Percentiles rank a stretch among this genome's conserved stretches.
Conservation (phyloP, 2,797 vertebrate species). For the Distichodus sexfasciatus region DNA sequence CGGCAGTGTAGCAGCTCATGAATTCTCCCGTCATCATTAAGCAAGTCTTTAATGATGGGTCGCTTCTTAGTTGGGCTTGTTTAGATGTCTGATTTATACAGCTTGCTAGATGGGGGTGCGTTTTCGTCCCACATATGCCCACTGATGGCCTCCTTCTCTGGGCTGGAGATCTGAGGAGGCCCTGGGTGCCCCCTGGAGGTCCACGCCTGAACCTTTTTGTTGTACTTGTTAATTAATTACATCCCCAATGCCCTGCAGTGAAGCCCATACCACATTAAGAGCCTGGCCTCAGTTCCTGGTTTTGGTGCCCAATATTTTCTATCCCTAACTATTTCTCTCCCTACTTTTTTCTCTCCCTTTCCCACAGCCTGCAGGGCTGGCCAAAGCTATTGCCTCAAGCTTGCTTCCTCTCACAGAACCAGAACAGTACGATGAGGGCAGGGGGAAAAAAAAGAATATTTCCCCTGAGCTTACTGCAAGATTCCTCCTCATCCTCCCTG, state of each 20-base stretch:
- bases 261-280: slow-evolving; percentile 62
- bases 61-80: slow-evolving; percentile 39
- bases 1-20: background rate
- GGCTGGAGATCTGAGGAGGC: slow-evolving; percentile 70
- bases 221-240: slow-evolving; percentile 81
- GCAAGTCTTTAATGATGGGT: slow-evolving; percentile 32
- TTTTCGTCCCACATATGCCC: slow-evolving; percentile 57
- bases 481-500: too few species aligned
- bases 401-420: too few species aligned
- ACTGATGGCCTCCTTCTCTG: slow-evolving; percentile 57
- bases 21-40: slow-evolving; percentile 19
- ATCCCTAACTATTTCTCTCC: too few species aligned
- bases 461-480: too few species aligned
- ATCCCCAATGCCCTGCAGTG: slow-evolving; percentile 72
- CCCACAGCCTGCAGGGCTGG: background rate
- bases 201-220: slow-evolving; percentile 70
- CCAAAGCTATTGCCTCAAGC: slow-evolving; percentile 1
- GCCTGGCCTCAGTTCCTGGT: slow-evolving; percentile 63
- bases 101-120: slow-evolving; percentile 44
- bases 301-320: slow-evolving; percentile 53
- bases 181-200: slow-evolving; percentile 60
- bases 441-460: background rate
- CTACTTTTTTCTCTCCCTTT: slow-evolving; percentile 58
- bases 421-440: background rate
- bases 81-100: slow-evolving; percentile 45